These are phyloP conservation scores for Acipenser oxyrinchus DNA, from an alignment of 2,797 vertebrate genomes.

Conservation along the genomic window DNA sequence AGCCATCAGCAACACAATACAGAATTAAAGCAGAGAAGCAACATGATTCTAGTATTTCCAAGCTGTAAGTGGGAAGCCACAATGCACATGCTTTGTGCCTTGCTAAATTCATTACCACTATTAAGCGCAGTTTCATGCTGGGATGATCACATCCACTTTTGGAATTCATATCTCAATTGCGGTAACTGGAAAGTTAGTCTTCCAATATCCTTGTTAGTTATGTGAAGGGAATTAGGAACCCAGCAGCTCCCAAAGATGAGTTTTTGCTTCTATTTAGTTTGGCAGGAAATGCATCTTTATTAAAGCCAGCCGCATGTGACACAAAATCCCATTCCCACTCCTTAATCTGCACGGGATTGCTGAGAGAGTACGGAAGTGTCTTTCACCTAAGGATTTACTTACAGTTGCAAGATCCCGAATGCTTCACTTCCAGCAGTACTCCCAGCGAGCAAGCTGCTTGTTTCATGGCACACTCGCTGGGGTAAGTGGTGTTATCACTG, in stretches of 20 bases:
- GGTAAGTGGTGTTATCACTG: slow-evolving; percentile 94
- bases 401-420: slow-evolving; percentile 98
- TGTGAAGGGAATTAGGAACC: slow-evolving; percentile 34
- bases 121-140: slow-evolving; percentile 33
- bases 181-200: slow-evolving; percentile 48
- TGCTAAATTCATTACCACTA: slow-evolving; percentile 23
- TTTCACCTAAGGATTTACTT: slow-evolving; percentile 78
- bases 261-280: slow-evolving; percentile 27
- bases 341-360: slow-evolving; percentile 49
- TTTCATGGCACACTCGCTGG: slow-evolving; percentile 94
- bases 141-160: slow-evolving; percentile 28
- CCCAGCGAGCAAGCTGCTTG: slow-evolving; percentile 88
- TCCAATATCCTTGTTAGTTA: slow-evolving; percentile 40
- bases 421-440: slow-evolving; percentile 90
- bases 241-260: slow-evolving; percentile 27
- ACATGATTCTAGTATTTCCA: slow-evolving; percentile 44
- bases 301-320: slow-evolving; percentile 45
- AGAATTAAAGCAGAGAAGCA: slow-evolving; percentile 42
- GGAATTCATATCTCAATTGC: slow-evolving; percentile 40
- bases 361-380: slow-evolving; percentile 66
- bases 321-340: slow-evolving; percentile 57
- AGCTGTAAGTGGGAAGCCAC: slow-evolving; percentile 41
- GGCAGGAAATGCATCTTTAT: slow-evolving; percentile 39
- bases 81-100: slow-evolving; percentile 24
- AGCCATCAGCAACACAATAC: slow-evolving; percentile 50